A percentile compares a stretch with the other conserved stretches of the same genome.
Conservation (phyloP, 2,113 vertebrate species). For the Aix galericulata region DNA sequence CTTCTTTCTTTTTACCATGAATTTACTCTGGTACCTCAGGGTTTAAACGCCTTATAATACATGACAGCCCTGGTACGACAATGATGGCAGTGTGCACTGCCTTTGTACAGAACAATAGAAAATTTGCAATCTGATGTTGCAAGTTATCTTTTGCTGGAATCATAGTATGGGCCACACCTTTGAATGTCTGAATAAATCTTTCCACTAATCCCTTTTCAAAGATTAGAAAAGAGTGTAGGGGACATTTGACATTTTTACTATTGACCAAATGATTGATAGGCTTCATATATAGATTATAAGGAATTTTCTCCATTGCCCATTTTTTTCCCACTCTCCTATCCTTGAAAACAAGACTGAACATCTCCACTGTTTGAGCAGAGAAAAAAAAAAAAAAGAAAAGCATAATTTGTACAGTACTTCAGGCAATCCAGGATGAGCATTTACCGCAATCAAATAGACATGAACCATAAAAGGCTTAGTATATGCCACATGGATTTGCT, state of each 20-base stretch:
- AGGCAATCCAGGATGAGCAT: not conserved
- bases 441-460: not conserved
- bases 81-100: not conserved
- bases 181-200: not conserved
- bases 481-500: not conserved
- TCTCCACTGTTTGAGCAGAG: not conserved
- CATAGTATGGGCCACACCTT: not conserved
- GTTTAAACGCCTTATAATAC: not conserved
- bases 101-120: not conserved
- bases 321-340: not conserved
- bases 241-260: not conserved
- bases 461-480: not conserved
- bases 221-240: not conserved
- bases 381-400: rapidly evolving
- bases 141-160: not conserved
- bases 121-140: not conserved
- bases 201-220: not conserved
- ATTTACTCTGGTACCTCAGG: not conserved
- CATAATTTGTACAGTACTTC: not conserved
- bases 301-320: not conserved
- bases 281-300: not conserved
- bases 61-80: not conserved
- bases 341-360: not conserved
- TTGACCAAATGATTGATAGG: not conserved
- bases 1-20: not conserved